These are phyloP conservation scores for Channa argus DNA, from an alignment of 2,113 vertebrate species.

Conservation along the genomic window DNA sequence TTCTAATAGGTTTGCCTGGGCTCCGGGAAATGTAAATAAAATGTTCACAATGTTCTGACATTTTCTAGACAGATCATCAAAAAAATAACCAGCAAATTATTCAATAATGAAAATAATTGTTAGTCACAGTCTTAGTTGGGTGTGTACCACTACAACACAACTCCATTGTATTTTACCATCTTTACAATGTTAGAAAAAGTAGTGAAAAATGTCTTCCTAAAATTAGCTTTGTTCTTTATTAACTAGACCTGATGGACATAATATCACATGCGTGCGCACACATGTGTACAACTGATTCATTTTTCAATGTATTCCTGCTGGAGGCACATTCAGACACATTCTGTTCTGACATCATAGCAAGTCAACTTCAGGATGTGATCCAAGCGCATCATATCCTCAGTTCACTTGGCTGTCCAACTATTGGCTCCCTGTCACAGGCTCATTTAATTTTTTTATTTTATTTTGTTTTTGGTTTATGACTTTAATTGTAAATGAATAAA, in stretches of 20 bases:
- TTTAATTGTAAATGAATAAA: conserved; percentile 20
- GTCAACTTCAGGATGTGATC: conserved; percentile 41
- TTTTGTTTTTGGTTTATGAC: conserved; percentile 14
- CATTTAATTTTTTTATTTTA: conserved; percentile 44
- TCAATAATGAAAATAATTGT: too few relatives aligned
- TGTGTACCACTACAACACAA: too few relatives aligned
- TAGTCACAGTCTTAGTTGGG: too few relatives aligned
- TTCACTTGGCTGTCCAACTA: conserved; percentile 21
- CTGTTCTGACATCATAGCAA: conserved; percentile 42
- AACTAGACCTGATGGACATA: conserved; percentile 12
- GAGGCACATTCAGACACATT: conserved; percentile 48
- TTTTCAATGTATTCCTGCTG: conserved; percentile 52
- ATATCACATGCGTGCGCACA: conserved; percentile 10
- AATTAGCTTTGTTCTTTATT: too few relatives aligned
- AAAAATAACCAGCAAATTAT: too few relatives aligned
- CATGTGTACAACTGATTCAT: conserved; percentile 6
- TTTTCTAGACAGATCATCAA: too few relatives aligned
- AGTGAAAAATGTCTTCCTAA: neutral
- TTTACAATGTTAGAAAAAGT: too few relatives aligned
- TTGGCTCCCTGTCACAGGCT: conserved; percentile 25
- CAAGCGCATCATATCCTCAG: conserved; percentile 33
- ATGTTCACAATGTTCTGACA: neutral
- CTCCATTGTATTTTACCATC: too few relatives aligned
- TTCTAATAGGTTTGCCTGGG: too few relatives aligned
- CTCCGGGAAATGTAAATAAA: too few relatives aligned